phyloP scores from a whole-genome alignment of 2,888 invertebrate species.

The Drosophila macrospina region DNA sequence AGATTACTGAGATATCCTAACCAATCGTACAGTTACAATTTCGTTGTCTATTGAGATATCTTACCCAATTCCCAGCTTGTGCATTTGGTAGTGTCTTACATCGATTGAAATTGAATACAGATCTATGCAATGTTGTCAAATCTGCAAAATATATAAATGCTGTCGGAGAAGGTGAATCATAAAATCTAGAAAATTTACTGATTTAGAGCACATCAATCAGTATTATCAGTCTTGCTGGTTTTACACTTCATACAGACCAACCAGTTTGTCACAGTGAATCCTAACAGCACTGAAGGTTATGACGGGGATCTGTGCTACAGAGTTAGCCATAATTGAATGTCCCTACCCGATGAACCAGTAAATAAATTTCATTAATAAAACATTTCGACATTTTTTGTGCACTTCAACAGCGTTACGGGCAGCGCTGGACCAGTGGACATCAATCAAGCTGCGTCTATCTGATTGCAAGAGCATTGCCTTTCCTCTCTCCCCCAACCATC shows the following conservation, averaged over 20 bases:
- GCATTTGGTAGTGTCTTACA: no score
- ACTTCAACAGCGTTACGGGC: slow-evolving; percentile 32
- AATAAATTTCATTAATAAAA: slow-evolving; percentile 63
- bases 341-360: slow-evolving; percentile 13
- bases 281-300: neutral
- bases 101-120: no score
- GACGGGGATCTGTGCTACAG: slow-evolving; percentile 5
- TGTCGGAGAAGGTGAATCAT: neutral
- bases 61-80: no score
- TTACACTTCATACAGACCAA: slow-evolving; percentile 11
- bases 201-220: slow-evolving; percentile 23
- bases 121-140: no score
- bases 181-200: neutral
- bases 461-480: slow-evolving; percentile 31
- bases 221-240: slow-evolving; percentile 17
- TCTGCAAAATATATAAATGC: no score
- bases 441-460: slow-evolving; percentile 50
- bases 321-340: slow-evolving; percentile 25
- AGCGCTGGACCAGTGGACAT: slow-evolving; percentile 23
- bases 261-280: slow-evolving; percentile 6
- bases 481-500: neutral
- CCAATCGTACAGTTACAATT: no score
- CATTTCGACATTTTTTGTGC: slow-evolving; percentile 26
- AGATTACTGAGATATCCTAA: no score
- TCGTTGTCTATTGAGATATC: no score